Evolutionary conservation across 2,888 invertebrate species (phyloP).

Genomic region (Phymatocera aterrima): DNA sequence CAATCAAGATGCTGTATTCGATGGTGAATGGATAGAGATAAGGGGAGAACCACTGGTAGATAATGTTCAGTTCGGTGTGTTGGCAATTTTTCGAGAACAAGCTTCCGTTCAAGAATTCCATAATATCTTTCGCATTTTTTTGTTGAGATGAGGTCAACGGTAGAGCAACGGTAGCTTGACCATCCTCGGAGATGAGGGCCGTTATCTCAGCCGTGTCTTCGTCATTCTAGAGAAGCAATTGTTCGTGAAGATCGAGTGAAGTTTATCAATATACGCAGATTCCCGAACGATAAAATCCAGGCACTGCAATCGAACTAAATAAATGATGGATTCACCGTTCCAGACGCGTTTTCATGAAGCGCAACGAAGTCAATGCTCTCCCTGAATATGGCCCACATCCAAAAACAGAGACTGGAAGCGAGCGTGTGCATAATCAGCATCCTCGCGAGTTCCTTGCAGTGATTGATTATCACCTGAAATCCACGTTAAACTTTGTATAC

Average conservation of each 20-base stretch:
- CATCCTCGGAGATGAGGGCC: neutral
- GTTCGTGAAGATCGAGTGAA: neutral
- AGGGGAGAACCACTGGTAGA: slow-evolving; percentile 81
- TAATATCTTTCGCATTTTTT: slow-evolving; percentile 65
- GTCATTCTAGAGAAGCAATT: neutral
- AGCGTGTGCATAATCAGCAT: slow-evolving; percentile 89
- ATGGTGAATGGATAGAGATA: slow-evolving; percentile 89
- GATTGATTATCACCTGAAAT: slow-evolving; percentile 79
- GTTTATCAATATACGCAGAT: neutral
- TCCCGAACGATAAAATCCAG: neutral
- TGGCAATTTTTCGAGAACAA: slow-evolving; percentile 32
- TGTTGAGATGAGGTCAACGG: slow-evolving; percentile 66
- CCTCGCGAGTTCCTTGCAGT: slow-evolving; percentile 79
- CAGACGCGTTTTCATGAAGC: slow-evolving; percentile 69
- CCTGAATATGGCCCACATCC: slow-evolving; percentile 86
- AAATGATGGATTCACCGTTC: slow-evolving; percentile 51
- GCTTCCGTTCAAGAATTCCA: slow-evolving; percentile 72
- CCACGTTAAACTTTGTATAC: too few relatives aligned
- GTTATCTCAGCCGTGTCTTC: neutral
- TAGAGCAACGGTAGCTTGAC: slow-evolving; percentile 61
- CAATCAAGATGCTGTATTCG: slow-evolving; percentile 87
- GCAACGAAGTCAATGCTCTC: slow-evolving; percentile 83
- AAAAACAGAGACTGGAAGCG: slow-evolving; percentile 87
- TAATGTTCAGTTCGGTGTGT: slow-evolving; percentile 69
- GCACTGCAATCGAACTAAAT: neutral